Base-by-base conservation (phyloP, 2,113 vertebrate species). In the Macaca mulatta region DNA sequence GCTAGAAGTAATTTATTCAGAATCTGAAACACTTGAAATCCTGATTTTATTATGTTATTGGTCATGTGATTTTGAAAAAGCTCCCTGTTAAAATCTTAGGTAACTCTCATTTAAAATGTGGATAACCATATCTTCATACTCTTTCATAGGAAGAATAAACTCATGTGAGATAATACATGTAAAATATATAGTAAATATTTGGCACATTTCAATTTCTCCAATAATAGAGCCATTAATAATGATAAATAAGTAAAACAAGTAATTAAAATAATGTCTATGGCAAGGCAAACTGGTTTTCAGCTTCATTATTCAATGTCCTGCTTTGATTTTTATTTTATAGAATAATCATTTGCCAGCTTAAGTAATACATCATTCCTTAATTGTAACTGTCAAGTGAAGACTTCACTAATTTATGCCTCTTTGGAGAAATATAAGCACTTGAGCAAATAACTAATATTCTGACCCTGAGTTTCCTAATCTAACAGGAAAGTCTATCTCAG, bases 301-400 rank as follows among this genome's bases (percentile, higher is more conserved):
- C 57, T 92, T 97, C 80, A 92, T 97, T 90, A 97, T 89, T 98
- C 95, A 97, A 85, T 77, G 75, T 90, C 79, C 11, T 96, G 52
- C 77, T 96, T 96, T 93, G 77, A 96, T 96, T 97, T 96, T 95
- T 84, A 93, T 94, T 90, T 97, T 81, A 96, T 84, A 84, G 88
- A 92, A 93, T 88, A 97, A 90, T 92, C 91, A 92, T 96, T 93
- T 97, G 52, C 75, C 61, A 88, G 87, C 87, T 93, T 95, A 92
- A 90, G 48, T 90, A 96, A 97, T 96, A 57, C 25, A 93, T 96
- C 95, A 96, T 97, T 93, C 59, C 84, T 95, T 94, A 95, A 98
- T 96, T 97, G 90, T 92, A 97, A 72, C 27, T 95, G 81, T 96
- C 93, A 93, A 40, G 9, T 96, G 93, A 97, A 96, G 96, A 93